Evolutionary conservation across 2,113 vertebrate species (phyloP).

Genomic region (Meles meles): DNA sequence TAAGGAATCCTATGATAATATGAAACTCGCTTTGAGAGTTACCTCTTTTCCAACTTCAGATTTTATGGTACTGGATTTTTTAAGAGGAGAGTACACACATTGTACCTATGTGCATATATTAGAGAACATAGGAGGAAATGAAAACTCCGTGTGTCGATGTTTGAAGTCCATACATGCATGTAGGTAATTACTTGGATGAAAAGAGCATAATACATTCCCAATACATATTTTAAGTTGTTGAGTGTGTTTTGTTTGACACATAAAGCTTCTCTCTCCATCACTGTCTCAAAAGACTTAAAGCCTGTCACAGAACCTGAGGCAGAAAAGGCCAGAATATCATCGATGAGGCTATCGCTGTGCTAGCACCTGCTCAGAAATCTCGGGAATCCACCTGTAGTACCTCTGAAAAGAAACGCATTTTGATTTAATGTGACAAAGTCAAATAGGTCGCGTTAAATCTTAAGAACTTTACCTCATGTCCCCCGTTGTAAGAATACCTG

Average conservation of each 20-base stretch:
- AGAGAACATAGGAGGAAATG: neutral
- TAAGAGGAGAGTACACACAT: constrained; percentile 7
- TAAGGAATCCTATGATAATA: neutral
- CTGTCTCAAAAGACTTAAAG: neutral
- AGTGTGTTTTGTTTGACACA: neutral
- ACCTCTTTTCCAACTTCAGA: neutral
- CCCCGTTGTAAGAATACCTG: neutral
- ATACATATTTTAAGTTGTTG: neutral
- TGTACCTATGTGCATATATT: neutral
- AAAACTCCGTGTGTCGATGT: neutral
- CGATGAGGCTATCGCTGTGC: neutral
- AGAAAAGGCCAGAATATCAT: neutral
- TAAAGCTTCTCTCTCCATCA: neutral
- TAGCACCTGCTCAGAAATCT: neutral
- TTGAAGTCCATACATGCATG: neutral
- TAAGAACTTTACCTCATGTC: neutral
- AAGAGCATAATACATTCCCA: neutral
- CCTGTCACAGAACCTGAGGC: neutral
- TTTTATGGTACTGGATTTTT: neutral
- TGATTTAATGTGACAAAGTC: neutral
- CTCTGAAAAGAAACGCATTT: neutral
- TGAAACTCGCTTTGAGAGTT: neutral
- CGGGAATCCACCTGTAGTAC: neutral
- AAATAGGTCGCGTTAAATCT: neutral
- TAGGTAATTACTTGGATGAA: neutral